Evolutionary conservation across 2,888 invertebrate species (phyloP).

Genomic region (Watsonalla cultraria): DNA sequence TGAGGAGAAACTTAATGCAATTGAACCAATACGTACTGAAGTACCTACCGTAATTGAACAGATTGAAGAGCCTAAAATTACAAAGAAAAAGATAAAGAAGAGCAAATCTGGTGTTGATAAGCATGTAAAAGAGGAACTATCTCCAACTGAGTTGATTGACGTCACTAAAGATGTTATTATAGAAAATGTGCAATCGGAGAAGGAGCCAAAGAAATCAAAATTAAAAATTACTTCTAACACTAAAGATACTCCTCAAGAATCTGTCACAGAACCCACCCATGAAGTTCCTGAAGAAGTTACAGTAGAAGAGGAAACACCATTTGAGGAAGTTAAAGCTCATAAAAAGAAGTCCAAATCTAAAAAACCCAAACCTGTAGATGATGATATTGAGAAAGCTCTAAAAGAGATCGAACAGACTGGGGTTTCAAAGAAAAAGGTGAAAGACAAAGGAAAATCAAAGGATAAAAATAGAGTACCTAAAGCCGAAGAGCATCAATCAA

Average conservation of each 20-base stretch:
- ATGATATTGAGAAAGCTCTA: slow-evolving; percentile 48
- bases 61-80: slow-evolving; percentile 26
- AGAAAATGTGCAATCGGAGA: slow-evolving; percentile 2
- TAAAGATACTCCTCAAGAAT: slow-evolving; percentile 6
- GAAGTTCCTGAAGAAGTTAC: slow-evolving; percentile 5
- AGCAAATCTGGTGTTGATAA: slow-evolving; percentile 13
- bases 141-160: slow-evolving; percentile 2
- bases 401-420: slow-evolving; percentile 44
- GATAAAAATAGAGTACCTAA: slow-evolving; percentile 10
- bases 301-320: slow-evolving; percentile 15
- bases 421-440: slow-evolving; percentile 36
- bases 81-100: slow-evolving; percentile 20
- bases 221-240: slow-evolving; percentile 7
- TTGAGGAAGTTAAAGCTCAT: slow-evolving; percentile 30
- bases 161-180: neutral
- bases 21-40: slow-evolving; percentile 24
- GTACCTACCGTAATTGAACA: slow-evolving; percentile 28
- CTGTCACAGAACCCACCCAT: neutral
- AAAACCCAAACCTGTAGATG: slow-evolving; percentile 38
- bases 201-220: slow-evolving; percentile 26
- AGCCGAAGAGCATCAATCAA: neutral
- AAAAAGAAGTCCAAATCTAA: slow-evolving; percentile 54
- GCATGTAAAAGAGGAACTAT: neutral
- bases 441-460: slow-evolving; percentile 28
- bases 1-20: slow-evolving; percentile 19